These are phyloP conservation scores for Allobates femoralis DNA, from an alignment of 2,797 vertebrate genomes.

Conservation along the genomic window DNA sequence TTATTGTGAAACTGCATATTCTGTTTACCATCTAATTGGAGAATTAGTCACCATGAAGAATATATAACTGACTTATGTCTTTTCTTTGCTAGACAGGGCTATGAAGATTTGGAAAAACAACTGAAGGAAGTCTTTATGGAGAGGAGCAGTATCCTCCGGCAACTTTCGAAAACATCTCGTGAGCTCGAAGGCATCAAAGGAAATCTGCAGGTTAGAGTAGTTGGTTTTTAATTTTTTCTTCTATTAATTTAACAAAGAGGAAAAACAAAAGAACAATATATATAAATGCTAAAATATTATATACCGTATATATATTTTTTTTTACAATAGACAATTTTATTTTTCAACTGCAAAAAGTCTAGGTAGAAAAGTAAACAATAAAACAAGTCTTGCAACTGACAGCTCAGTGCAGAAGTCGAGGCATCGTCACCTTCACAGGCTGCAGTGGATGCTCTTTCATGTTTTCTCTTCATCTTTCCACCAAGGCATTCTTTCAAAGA, in stretches of 20 bases:
- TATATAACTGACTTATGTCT: conserved; percentile 64
- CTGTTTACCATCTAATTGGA: conserved; percentile 27
- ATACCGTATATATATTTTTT: not conserved
- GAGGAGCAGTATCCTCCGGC: conserved; percentile 89
- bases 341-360: not conserved
- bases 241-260: not conserved
- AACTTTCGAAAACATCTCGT: conserved; percentile 93
- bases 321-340: not conserved
- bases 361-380: not conserved
- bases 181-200: conserved; percentile 95
- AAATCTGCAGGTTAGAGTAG: conserved; percentile 83
- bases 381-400: not conserved
- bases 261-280: not conserved
- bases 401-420: not conserved
- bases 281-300: not conserved
- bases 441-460: not conserved
- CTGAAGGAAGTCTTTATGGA: conserved; percentile 95
- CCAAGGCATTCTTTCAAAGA: not conserved
- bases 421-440: not conserved
- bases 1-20: conserved; percentile 23
- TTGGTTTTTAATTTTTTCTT: not conserved
- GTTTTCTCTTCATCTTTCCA: not conserved
- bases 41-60: conserved; percentile 39
- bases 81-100: conserved; percentile 86
- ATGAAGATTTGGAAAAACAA: conserved; percentile 92